Base-by-base conservation (phyloP, 1,140 invertebrate species). In the Sitobion miscanthi region DNA sequence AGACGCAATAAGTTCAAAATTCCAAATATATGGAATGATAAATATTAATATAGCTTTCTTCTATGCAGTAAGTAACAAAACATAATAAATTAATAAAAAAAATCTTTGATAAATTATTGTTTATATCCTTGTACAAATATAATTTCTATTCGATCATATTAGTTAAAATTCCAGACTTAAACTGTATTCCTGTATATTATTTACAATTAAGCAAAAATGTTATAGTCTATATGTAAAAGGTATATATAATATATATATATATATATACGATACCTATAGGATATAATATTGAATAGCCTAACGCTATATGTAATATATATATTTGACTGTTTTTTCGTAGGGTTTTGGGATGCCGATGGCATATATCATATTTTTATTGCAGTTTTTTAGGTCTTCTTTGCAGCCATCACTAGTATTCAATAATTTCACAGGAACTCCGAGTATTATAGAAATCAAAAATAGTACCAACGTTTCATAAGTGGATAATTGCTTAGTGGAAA, bases 61-160 rank as follows among this genome's bases (percentile, higher is more conserved):
- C 11, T 88, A 88, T 88, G 86, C 86, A 17, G 86, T 88, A 49
- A 47, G 86, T 88, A 77, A 77, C 62, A 14, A 69, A 69, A 77
- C n/a, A 47, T 49, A n/a, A 88, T 42, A 83, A 38, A 83, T 38
- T 38, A 42, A 38, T 83, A 20, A 20, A 38, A 38, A 83, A 21
- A 23, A n/a, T 38, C 17, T 49, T 17, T 49, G 23, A 47, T 45
- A 14, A 87, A 87, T 6, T 23, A 87, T 87, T 23, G n/a, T n/a
- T 87, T 47, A 38, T 82, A 20, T 35, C 5, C 20, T 35, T 20
- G 14, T 82, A 47, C 1, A 47, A 30, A 47, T 7, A 42, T 47
- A 5, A 30, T 87, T 21, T 30, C 2, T n/a, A 87, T 87, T 45
- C 21, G 7, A n/a, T 25, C 47, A 23, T n/a, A 21, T 87, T 47